Conservation (phyloP, 2,888 invertebrate genomes). For the Caenorhabditis becei region DNA sequence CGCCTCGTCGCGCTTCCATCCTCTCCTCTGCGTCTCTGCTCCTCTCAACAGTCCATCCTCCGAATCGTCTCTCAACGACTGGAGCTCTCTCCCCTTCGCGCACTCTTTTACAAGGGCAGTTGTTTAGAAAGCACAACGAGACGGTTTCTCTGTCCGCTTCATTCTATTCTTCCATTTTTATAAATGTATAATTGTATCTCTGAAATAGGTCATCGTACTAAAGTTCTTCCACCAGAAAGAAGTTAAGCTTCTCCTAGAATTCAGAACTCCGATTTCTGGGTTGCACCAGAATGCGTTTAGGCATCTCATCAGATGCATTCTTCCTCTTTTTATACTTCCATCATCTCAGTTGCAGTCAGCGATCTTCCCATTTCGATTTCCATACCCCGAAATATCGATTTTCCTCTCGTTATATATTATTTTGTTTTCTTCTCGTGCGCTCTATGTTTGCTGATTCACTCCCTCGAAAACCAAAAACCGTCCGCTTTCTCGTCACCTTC, state of each 20-base stretch:
- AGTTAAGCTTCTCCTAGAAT: too few relatives aligned
- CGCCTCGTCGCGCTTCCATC: constrained; percentile 10
- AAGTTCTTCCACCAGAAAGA: too few relatives aligned
- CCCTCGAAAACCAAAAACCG: constrained; percentile 23
- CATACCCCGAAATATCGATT: constrained; percentile 9
- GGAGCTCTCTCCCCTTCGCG: constrained; percentile 4
- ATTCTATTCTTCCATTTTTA: constrained; percentile 15
- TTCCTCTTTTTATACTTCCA: not conserved
- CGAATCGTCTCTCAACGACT: constrained; percentile 9
- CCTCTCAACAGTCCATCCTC: not conserved
- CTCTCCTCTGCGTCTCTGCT: constrained; percentile 28
- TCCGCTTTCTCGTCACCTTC: not conserved
- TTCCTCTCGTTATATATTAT: constrained; percentile 4
- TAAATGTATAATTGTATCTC: constrained; percentile 4
- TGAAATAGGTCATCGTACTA: constrained; percentile 6
- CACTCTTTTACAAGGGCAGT: constrained; percentile 7
- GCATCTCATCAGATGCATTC: too few relatives aligned
- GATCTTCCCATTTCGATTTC: not conserved
- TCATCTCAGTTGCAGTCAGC: not conserved
- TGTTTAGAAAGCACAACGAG: constrained; percentile 30
- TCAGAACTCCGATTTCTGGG: too few relatives aligned
- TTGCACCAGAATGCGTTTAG: too few relatives aligned
- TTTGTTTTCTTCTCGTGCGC: constrained; percentile 19
- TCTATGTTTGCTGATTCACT: constrained; percentile 47
- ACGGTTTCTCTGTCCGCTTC: constrained; percentile 10